Conservation (phyloP, 2,888 invertebrate species). For the Andrena dorsata region DNA sequence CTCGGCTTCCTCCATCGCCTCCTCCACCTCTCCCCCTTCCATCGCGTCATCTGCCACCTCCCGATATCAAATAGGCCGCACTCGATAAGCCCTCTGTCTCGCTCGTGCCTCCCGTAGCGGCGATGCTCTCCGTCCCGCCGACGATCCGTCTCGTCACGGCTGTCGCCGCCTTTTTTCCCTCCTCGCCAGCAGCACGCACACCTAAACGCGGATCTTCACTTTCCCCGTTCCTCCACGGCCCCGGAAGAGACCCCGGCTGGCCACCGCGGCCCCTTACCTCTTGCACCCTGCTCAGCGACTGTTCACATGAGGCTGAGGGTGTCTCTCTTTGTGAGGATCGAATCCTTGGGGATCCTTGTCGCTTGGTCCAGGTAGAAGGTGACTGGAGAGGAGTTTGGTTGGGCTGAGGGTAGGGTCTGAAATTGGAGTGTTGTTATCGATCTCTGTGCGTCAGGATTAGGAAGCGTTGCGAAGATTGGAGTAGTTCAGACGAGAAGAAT, state of each 20-base stretch:
- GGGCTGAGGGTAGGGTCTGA: too few species aligned
- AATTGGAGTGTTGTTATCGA: too few species aligned
- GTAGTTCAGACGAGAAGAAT: too few species aligned
- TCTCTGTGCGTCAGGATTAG: too few species aligned
- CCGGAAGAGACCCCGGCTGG: constrained; percentile 60
- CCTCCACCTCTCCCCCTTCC: constrained; percentile 39
- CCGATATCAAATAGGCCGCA: constrained; percentile 55
- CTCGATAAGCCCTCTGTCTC: constrained; percentile 42
- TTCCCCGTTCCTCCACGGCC: constrained; percentile 62
- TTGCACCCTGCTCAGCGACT: background rate
- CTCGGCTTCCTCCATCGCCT: constrained; percentile 55
- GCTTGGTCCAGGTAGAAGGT: too few species aligned
- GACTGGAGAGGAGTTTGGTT: too few species aligned
- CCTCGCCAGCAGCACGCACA: constrained; percentile 4
- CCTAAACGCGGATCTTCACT: constrained; percentile 63
- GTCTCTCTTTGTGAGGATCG: too few species aligned
- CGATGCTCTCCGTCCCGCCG: constrained; percentile 36
- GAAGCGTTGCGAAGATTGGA: too few species aligned
- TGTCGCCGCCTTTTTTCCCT: constrained; percentile 48
- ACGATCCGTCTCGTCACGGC: constrained; percentile 26
- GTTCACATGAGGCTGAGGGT: too few species aligned
- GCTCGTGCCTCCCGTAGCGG: constrained; percentile 6
- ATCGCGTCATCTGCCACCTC: constrained; percentile 44
- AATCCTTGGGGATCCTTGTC: too few species aligned
- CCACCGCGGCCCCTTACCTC: background rate